Conservation (phyloP, 2,113 vertebrate genomes). For the Polypterus senegalus region DNA sequence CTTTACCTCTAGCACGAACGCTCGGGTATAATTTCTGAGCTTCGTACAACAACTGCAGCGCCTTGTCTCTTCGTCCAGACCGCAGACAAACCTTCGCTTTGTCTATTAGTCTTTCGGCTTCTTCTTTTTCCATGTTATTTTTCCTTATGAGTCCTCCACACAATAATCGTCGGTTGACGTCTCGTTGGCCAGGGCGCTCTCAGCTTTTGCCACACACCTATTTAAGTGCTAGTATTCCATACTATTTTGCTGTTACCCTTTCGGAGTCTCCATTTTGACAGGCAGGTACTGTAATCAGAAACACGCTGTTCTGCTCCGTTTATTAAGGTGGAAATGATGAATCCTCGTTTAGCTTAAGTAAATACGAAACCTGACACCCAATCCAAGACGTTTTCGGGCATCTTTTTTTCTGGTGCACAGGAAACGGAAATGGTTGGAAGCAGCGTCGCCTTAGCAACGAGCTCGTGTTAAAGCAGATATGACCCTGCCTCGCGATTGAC, state of each 20-base stretch:
- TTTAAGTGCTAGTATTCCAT: too few relatives aligned
- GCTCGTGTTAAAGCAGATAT: too few relatives aligned
- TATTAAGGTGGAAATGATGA: too few relatives aligned
- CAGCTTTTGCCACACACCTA: too few relatives aligned
- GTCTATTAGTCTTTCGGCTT: slow-evolving; percentile 51
- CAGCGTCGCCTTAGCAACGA: too few relatives aligned
- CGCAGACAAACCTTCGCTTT: slow-evolving; percentile 58
- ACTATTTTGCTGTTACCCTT: too few relatives aligned
- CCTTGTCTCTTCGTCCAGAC: slow-evolving; percentile 49
- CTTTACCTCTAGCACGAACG: slow-evolving; percentile 58
- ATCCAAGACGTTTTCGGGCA: background rate
- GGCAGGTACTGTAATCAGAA: too few relatives aligned
- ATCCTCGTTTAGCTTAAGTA: too few relatives aligned
- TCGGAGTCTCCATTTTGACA: too few relatives aligned
- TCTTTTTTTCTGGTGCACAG: slow-evolving; percentile 20
- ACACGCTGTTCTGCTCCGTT: background rate
- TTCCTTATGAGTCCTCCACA: background rate
- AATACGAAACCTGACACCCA: background rate
- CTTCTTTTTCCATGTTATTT: slow-evolving; percentile 45
- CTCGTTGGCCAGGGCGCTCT: background rate
- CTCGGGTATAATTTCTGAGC: slow-evolving; percentile 55
- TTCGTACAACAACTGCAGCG: slow-evolving; percentile 51
- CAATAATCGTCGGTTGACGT: background rate
- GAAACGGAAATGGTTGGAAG: slow-evolving; percentile 23
- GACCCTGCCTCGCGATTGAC: too few relatives aligned